Conservation (phyloP, 30 jellyfish, hydroid and myxozoan genomes). For the Turritopsis rubra region DNA sequence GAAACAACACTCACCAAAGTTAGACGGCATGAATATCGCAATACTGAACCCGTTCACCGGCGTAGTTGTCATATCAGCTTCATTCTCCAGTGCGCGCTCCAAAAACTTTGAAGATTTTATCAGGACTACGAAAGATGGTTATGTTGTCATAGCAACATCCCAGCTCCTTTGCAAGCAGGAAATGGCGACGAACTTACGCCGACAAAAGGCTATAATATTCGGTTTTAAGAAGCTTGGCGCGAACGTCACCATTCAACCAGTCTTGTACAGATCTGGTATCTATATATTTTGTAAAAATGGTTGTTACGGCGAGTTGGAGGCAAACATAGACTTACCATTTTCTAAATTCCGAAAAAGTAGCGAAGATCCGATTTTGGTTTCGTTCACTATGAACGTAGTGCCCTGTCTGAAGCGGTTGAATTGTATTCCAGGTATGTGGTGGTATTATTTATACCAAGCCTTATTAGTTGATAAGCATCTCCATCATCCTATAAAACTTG, state of each 20-base stretch:
- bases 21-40: background rate
- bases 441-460: too few species aligned
- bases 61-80: background rate
- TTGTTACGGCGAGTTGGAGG: background rate
- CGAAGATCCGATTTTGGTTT: background rate
- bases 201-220: background rate
- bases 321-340: conserved; percentile 4
- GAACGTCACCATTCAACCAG: background rate
- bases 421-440: background rate
- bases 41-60: conserved; percentile 9
- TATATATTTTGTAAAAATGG: conserved; percentile 1
- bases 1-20: background rate
- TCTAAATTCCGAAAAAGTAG: background rate
- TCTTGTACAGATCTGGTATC: background rate
- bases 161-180: conserved; percentile 13
- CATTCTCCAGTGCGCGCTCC: background rate
- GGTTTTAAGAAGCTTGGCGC: conserved; percentile 9
- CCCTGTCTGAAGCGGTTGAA: background rate
- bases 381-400: background rate
- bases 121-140: background rate
- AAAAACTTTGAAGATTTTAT: background rate
- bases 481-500: too few species aligned
- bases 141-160: conserved; percentile 14
- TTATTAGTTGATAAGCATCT: too few species aligned
- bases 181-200: background rate